Evolutionary conservation across 1,140 invertebrate species (phyloP).

Genomic region (Lordiphosa clarofinis): DNA sequence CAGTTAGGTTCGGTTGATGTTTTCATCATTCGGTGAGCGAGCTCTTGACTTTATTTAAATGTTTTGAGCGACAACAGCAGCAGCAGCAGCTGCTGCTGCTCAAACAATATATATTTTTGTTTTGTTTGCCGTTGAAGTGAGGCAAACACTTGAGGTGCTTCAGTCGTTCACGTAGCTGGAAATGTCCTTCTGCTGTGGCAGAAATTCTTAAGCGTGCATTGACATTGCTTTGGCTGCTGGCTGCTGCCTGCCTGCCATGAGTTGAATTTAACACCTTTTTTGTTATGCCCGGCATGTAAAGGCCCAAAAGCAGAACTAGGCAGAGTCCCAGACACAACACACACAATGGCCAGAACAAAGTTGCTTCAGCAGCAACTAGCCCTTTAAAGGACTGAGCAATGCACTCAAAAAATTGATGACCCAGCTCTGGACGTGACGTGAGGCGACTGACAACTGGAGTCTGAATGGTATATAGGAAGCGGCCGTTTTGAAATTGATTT

Average conservation of each 20-base stretch:
- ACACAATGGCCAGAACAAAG: slow-evolving; percentile 39
- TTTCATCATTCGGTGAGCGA: slow-evolving; percentile 36
- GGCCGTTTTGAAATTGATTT: slow-evolving; percentile 69
- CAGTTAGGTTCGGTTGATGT: slow-evolving; percentile 40
- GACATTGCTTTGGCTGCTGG: slow-evolving; percentile 42
- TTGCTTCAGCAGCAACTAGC: slow-evolving; percentile 34
- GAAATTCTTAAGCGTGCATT: slow-evolving; percentile 69
- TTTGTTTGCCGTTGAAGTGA: slow-evolving; percentile 21
- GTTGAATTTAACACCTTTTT: slow-evolving; percentile 77
- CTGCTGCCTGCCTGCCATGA: slow-evolving; percentile 34
- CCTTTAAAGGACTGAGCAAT: slow-evolving; percentile 65
- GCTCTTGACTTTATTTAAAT: slow-evolving; percentile 55
- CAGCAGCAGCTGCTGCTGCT: slow-evolving; percentile 5
- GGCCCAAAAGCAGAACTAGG: slow-evolving; percentile 65
- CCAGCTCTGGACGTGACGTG: slow-evolving; percentile 65
- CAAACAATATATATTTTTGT: slow-evolving; percentile 24
- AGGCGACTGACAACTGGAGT: slow-evolving; percentile 43
- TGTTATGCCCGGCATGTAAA: slow-evolving; percentile 71
- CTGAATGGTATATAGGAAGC: slow-evolving; percentile 9
- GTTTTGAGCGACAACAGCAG: slow-evolving; percentile 2
- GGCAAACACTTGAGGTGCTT: slow-evolving; percentile 61
- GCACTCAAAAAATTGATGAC: slow-evolving; percentile 72
- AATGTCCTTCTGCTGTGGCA: slow-evolving; percentile 72
- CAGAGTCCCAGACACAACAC: slow-evolving; percentile 21
- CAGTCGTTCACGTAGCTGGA: slow-evolving; percentile 39